Evolutionary conservation across 2,113 vertebrate species (phyloP).

Genomic region (Brachyhypopomus gauderio): DNA sequence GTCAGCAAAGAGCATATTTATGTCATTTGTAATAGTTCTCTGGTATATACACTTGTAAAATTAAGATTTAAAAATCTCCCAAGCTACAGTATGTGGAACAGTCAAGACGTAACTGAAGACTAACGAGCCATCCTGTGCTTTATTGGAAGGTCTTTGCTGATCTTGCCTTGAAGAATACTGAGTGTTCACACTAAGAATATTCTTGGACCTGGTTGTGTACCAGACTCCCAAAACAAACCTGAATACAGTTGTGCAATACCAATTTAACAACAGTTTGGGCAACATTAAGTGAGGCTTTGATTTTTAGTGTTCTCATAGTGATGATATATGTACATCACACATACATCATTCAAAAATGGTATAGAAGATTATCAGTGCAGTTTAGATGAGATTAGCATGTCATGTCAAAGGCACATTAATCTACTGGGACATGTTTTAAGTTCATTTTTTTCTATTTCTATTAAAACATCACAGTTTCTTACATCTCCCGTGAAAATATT

Average conservation of each 20-base stretch:
- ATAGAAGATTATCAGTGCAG: too few species aligned
- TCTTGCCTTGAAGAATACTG: conserved; percentile 25
- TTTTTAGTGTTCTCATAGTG: too few species aligned
- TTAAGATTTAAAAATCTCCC: neutral
- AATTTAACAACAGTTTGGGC: too few species aligned
- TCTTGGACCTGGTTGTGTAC: neutral
- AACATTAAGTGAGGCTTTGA: too few species aligned
- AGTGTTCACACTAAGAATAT: neutral
- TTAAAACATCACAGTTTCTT: neutral
- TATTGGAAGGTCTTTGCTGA: conserved; percentile 13
- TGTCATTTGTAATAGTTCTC: neutral
- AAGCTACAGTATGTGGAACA: neutral
- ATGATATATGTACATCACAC: too few species aligned
- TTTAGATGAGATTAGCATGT: neutral
- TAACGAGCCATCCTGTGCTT: neutral
- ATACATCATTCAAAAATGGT: too few species aligned
- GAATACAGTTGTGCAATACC: neutral
- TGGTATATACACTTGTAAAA: neutral
- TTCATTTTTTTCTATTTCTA: neutral
- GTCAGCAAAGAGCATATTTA: neutral
- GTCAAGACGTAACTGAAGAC: neutral
- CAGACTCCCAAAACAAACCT: neutral
- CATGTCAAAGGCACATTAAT: neutral
- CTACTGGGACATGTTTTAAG: neutral
- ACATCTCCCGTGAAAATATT: neutral